Evolutionary conservation across 2,113 vertebrate genomes (phyloP), one percentile per base, ranked within the genome.

Genomic region (Myrmophylax atrothorax): DNA sequence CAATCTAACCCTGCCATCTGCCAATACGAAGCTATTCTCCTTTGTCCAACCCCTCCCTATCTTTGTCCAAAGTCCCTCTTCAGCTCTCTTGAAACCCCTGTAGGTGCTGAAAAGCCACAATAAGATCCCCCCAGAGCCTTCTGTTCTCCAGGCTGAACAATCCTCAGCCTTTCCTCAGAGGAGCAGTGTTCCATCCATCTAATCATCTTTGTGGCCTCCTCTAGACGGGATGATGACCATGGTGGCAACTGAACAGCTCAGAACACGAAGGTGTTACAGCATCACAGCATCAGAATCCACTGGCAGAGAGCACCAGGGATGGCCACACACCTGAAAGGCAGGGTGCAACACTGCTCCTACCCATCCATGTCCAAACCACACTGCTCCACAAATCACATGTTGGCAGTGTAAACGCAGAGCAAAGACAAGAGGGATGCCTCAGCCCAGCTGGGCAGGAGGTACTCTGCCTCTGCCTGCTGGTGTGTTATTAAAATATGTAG

Each of bases 241-340:
- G 2, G 42, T 15, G 38, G 37, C 40, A 19, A 35, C 1, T 6
- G 18, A 25, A 23, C 0, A 12, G 23, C 46, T 64, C 10, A 18
- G 76, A 60, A 38, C 17, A 12, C 10, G 19, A 16, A 0, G 2
- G 16, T 42, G 18, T 33, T 73, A 24, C 5, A 52, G 23, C 44
- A 18, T 6, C 62, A 14, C 0, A 0, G 40, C 12, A 2, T 7
- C 62, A 35, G 42, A 26, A 53, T 25, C n/a, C 3, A 2, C 2
- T 8, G 44, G n/a, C 64, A 77, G 53, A 29, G 37, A 68, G 53
- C 35, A 23, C 12, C 33, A 25, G 13, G 13, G 33, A 35, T 10
- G 20, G 37, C n/a, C 14, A 1, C 60, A 14, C 33, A 13, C 19
- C 16, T 2, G 0, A 53, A 52, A 47, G 5, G 6, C 60, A 25